Evolutionary conservation across 2,113 vertebrate species (phyloP), one percentile per base, ranked within the genome.

Genomic region (Ctenodactylus gundi): DNA sequence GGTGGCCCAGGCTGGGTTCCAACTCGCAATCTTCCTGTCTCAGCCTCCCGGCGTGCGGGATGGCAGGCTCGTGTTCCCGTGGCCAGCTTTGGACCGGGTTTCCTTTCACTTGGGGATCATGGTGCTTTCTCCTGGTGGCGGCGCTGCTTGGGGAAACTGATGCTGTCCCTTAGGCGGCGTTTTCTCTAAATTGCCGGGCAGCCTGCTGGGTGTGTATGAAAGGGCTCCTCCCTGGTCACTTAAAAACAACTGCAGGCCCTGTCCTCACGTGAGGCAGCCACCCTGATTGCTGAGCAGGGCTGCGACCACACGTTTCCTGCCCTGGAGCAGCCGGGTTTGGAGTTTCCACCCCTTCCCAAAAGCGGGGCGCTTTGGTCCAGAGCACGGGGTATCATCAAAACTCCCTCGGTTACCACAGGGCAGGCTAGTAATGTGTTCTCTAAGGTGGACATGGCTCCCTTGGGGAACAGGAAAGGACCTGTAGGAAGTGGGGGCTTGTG

Each of bases 381-480:
- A 93, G 97, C 95, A 78, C 25, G 62, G 90, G 95, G 97, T 94
- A 95, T 62, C 92, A 85, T 91, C 72, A 78, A 82, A 94, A 75
- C 88, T 88, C 96, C 95, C 96, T 84, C 72, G 93, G 85, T 97
- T 98, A 95, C 97, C 89, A 97, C 95, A 65, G 97, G 92, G 80
- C 49, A 18, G 95, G 97, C 93, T 97, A 98, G 95, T 96, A 97
- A 93, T 23, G 89, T 95, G 97, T 97, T 98, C 96, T 98, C 96
- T 93, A 94, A 96, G 96, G 95, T 94, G 70, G 95, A 96, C 97
- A 96, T 96, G 96, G 96, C 95, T 94, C 93, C 97, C 98, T 98
- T 98, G 97, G 96, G 98, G 92, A 98, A 98, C 98, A 98, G 98
- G 98, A 98, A 98, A 98, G 97, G 96, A 94, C 97, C 67, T 39